A percentile compares a stretch with the other conserved stretches of the same genome.
Conservation (phyloP, 2,113 vertebrate species). For the Chloropsis hardwickii region DNA sequence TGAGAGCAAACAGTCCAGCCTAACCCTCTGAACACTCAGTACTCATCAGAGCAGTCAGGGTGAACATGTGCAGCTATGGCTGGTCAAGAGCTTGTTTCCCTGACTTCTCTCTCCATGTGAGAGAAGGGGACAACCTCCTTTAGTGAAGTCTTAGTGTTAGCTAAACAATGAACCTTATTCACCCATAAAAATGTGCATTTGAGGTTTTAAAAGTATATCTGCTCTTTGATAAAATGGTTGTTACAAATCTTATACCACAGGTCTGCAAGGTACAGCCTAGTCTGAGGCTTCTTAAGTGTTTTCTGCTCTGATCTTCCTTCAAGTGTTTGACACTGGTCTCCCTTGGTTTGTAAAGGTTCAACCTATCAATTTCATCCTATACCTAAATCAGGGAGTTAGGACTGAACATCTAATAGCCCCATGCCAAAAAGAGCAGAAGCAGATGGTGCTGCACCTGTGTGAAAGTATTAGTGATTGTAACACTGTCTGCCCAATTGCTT, state of each 20-base stretch:
- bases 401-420: background rate
- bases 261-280: background rate
- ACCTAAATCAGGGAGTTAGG: background rate
- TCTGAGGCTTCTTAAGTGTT: background rate
- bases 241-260: background rate
- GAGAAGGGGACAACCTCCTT: background rate
- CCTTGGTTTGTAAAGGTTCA: background rate
- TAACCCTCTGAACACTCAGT: background rate
- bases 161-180: background rate
- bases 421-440: background rate
- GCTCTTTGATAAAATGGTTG: background rate
- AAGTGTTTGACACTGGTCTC: background rate
- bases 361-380: background rate
- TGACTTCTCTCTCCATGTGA: accelerated
- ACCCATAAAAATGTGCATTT: background rate
- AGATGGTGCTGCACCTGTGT: slow-evolving; percentile 31
- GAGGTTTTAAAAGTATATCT: background rate
- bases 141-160: background rate
- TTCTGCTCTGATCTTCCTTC: background rate
- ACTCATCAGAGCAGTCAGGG: background rate
- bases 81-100: background rate
- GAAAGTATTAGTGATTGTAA: background rate
- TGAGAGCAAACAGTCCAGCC: background rate
- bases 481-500: slow-evolving; percentile 19
- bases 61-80: background rate